A percentile compares a stretch with the other conserved stretches of the same genome.
These are phyloP conservation scores for Sepiola atlantica DNA, from an alignment of 2,888 invertebrate genomes.

Conservation along the genomic window DNA sequence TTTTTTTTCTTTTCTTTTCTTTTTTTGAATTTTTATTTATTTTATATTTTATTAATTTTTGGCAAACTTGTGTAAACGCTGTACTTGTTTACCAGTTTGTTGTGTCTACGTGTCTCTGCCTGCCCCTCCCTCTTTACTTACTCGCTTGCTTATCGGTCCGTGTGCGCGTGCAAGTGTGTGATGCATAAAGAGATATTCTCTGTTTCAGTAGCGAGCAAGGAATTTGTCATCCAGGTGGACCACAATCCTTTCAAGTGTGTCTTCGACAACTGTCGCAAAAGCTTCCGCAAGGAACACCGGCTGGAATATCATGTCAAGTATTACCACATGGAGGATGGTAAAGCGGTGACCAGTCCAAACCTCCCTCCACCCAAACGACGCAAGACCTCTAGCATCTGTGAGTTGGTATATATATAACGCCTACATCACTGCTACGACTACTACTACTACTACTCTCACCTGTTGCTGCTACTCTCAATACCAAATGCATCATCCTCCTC, in stretches of 20 bases:
- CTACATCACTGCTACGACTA: neutral
- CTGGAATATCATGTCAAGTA: slow-evolving; percentile 95
- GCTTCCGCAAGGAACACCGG: slow-evolving; percentile 91
- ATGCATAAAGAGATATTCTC: slow-evolving; percentile 13
- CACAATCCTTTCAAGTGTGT: slow-evolving; percentile 75
- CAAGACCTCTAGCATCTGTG: slow-evolving; percentile 65
- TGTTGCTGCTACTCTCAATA: neutral
- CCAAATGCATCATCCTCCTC: neutral
- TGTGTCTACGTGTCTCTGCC: neutral
- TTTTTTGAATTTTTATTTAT: neutral
- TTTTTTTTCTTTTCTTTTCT: too few relatives aligned
- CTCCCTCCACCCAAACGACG: slow-evolving; percentile 58
- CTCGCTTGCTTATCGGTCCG: too few relatives aligned
- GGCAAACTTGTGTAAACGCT: neutral
- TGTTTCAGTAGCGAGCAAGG: slow-evolving; percentile 64
- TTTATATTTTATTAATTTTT: slow-evolving; percentile 12
- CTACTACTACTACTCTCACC: neutral
- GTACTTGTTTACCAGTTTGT: neutral
- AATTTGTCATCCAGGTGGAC: slow-evolving; percentile 72
- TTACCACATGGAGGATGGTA: slow-evolving; percentile 80
- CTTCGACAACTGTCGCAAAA: slow-evolving; percentile 84
- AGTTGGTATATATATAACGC: slow-evolving; percentile 50
- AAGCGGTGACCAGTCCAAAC: slow-evolving; percentile 49
- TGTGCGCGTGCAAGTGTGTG: neutral
- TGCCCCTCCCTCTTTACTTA: neutral